Conservation (phyloP, 2,888 invertebrate genomes). For the Sacculina carcini region DNA sequence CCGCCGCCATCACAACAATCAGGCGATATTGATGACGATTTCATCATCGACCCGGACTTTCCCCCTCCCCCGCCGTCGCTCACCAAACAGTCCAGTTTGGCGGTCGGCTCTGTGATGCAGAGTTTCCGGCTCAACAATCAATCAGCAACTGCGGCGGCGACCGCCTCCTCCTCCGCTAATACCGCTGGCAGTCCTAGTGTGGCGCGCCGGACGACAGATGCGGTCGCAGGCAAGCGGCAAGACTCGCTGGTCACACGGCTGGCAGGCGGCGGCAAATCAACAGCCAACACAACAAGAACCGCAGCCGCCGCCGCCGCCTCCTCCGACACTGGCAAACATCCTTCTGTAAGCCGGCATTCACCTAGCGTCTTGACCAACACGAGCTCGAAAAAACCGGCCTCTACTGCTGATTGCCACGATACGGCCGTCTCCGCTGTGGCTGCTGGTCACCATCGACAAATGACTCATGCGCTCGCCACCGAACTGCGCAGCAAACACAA, state of each 20-base stretch:
- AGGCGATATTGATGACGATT: conserved; percentile 14
- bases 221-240: conserved; percentile 5
- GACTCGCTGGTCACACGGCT: neutral
- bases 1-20: conserved; percentile 54
- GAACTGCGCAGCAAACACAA: neutral
- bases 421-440: neutral
- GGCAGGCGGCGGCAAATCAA: too few species aligned
- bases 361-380: neutral
- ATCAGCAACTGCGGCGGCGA: conserved; percentile 9
- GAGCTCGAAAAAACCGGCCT: neutral
- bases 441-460: too few species aligned
- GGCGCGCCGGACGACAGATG: conserved; percentile 6
- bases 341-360: too few species aligned
- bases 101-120: conserved; percentile 9
- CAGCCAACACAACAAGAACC: too few species aligned
- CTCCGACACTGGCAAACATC: too few species aligned
- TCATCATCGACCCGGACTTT: conserved; percentile 11
- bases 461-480: too few species aligned
- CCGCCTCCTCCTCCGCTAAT: conserved; percentile 6
- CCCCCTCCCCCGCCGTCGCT: conserved; percentile 13
- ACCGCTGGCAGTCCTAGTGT: conserved; percentile 7
- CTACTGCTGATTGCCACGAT: neutral
- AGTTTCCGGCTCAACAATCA: conserved; percentile 8
- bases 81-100: neutral
- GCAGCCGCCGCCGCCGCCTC: neutral